Percentiles rank a stretch among this genome's conserved stretches.
These are phyloP conservation scores for Myotis vivesi DNA, from an alignment of 2,797 vertebrate species.

Conservation along the genomic window DNA sequence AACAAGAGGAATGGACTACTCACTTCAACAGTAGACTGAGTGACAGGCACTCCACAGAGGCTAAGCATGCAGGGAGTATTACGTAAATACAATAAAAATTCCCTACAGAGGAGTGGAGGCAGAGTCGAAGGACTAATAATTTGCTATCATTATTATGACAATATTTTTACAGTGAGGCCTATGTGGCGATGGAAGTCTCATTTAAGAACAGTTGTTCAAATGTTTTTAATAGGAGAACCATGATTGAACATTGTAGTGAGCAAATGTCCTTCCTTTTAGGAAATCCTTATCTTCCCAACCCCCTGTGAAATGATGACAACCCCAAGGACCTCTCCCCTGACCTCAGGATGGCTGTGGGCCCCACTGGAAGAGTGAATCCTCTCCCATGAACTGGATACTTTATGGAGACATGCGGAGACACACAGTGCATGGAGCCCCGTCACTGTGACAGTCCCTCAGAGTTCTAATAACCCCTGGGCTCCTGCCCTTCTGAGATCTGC, in stretches of 20 bases:
- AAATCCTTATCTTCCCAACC: not conserved
- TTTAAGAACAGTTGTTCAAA: not conserved
- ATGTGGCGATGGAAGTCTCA: not conserved
- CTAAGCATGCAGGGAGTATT: not conserved
- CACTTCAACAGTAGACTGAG: not conserved
- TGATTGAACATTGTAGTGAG: not conserved
- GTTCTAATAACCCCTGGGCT: not conserved
- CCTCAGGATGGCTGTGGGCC: too few relatives aligned
- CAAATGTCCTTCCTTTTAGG: not conserved
- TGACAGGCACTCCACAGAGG: not conserved
- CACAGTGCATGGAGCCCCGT: not conserved
- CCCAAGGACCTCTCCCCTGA: not conserved
- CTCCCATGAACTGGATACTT: not conserved
- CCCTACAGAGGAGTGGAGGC: not conserved
- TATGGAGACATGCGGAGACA: not conserved
- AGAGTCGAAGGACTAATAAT: not conserved
- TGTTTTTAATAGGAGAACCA: not conserved
- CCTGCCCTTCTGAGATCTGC: not conserved
- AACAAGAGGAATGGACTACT: not conserved
- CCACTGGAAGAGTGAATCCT: not conserved
- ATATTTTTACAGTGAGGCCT: not conserved
- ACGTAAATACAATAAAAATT: not conserved
- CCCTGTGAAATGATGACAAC: not conserved
- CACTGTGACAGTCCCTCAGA: not conserved
- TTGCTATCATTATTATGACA: not conserved